Percentiles rank a stretch among this genome's conserved stretches.
These are phyloP conservation scores for Molanna angustata DNA, from an alignment of 2,888 invertebrate genomes.

Conservation along the genomic window DNA sequence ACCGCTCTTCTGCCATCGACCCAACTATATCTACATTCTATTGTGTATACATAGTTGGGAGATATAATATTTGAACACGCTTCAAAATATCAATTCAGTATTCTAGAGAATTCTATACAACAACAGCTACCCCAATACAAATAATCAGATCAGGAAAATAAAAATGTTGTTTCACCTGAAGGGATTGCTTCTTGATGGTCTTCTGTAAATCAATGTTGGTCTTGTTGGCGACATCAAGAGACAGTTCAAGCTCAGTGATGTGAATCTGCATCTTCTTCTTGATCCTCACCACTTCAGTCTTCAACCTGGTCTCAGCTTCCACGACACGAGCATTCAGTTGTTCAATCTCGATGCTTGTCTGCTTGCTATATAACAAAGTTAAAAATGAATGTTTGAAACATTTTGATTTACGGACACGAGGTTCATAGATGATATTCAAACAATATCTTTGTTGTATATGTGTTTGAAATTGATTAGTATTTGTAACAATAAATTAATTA, in stretches of 20 bases:
- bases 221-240: constrained; percentile 97
- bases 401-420: neutral
- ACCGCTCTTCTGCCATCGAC: too few relatives aligned
- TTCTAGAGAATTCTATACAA: too few relatives aligned
- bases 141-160: too few relatives aligned
- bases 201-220: constrained; percentile 96
- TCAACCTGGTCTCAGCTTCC: constrained; percentile 93
- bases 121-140: too few relatives aligned
- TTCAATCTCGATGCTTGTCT: constrained; percentile 97
- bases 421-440: neutral
- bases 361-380: constrained; percentile 67
- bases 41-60: too few relatives aligned
- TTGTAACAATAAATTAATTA: too few relatives aligned
- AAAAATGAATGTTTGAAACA: neutral
- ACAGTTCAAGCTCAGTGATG: constrained; percentile 95
- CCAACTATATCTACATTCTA: too few relatives aligned
- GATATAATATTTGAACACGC: too few relatives aligned
- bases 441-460: neutral
- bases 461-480: too few relatives aligned
- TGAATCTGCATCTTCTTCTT: constrained; percentile 99
- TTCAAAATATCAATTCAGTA: too few relatives aligned
- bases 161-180: too few relatives aligned
- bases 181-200: constrained; percentile 95
- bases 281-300: constrained; percentile 93
- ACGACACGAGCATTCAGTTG: constrained; percentile 92